phyloP scores from a whole-genome alignment of 2,113 vertebrate species.

The Jacana jacana region DNA sequence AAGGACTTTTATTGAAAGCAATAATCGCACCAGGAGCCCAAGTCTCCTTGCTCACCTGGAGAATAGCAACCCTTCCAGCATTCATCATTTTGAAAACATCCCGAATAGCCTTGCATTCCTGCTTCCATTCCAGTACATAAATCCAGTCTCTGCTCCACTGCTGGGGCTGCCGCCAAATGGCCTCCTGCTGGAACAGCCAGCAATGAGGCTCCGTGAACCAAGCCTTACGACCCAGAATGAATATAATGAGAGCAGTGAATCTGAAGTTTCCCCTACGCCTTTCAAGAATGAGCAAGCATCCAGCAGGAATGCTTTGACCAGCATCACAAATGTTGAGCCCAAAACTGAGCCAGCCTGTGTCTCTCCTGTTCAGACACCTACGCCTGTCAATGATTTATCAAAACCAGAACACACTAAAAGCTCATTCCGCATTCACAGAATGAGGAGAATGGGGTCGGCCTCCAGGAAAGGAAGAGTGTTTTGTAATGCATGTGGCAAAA shows the following conservation, averaged over 20 bases:
- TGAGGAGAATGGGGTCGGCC: slow-evolving; percentile 95
- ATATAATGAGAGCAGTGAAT: slow-evolving; percentile 95
- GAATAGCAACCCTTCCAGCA: slow-evolving; percentile 96
- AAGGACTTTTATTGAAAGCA: slow-evolving; percentile 99
- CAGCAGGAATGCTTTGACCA: slow-evolving; percentile 86
- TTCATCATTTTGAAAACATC: slow-evolving; percentile 99
- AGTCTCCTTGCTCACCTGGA: slow-evolving; percentile 95
- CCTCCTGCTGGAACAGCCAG: slow-evolving; percentile 89
- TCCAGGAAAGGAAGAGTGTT: slow-evolving; percentile 97
- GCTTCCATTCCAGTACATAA: slow-evolving; percentile 98
- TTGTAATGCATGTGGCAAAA: slow-evolving; percentile 98
- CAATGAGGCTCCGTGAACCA: slow-evolving; percentile 89
- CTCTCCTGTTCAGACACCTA: slow-evolving; percentile 82
- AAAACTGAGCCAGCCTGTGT: slow-evolving; percentile 91
- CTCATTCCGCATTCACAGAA: slow-evolving; percentile 95
- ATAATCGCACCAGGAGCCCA: slow-evolving; percentile 96
- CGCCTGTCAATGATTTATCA: slow-evolving; percentile 79
- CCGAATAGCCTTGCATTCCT: slow-evolving; percentile 97
- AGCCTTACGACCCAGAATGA: slow-evolving; percentile 91
- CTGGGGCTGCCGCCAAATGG: slow-evolving; percentile 95
- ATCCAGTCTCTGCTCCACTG: slow-evolving; percentile 94
- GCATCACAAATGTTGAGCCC: slow-evolving; percentile 91
- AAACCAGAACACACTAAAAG: slow-evolving; percentile 94
- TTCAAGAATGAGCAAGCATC: slow-evolving; percentile 90
- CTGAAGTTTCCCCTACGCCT: slow-evolving; percentile 93